Percentiles rank a stretch among this genome's conserved stretches.
Evolutionary conservation across 1,140 invertebrate species (phyloP).

Genomic region (Acromyrmex charruanus): DNA sequence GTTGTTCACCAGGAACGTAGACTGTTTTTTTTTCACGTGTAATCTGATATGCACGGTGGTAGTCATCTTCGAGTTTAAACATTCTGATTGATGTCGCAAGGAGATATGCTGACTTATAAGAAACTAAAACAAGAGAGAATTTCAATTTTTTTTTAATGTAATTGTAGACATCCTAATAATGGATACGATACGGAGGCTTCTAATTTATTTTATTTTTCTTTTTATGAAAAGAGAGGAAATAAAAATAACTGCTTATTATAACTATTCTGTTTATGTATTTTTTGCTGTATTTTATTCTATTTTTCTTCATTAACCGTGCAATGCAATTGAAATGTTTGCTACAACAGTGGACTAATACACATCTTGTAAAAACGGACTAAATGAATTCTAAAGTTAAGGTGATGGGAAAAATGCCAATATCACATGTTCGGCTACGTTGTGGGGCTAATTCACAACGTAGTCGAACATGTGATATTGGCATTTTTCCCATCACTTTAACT

Average conservation of each 20-base stretch:
- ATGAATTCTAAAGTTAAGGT: too few relatives aligned
- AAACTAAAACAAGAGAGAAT: not conserved
- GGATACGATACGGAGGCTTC: not conserved
- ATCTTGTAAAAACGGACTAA: too few relatives aligned
- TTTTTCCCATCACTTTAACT: too few relatives aligned
- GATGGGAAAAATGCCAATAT: too few relatives aligned
- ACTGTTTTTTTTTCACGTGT: slow-evolving; percentile 4
- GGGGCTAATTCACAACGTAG: too few relatives aligned
- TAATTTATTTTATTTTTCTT: not conserved
- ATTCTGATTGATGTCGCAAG: not conserved
- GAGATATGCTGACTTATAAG: not conserved
- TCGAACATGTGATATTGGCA: too few relatives aligned
- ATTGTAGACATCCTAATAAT: not conserved
- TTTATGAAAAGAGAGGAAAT: not conserved
- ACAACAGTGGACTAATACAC: too few relatives aligned
- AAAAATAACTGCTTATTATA: not conserved
- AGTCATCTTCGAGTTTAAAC: not conserved
- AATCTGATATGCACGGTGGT: not conserved
- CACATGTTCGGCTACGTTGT: too few relatives aligned
- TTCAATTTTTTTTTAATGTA: not conserved
- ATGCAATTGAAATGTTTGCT: not conserved
- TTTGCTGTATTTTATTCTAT: not conserved
- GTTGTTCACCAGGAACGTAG: slow-evolving; percentile 1
- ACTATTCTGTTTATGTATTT: not conserved
- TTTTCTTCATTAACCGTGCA: not conserved